Percentiles rank a stretch among this genome's conserved stretches.
Evolutionary conservation across 2,888 invertebrate genomes (phyloP).

Genomic region (Napeogenes sylphis): DNA sequence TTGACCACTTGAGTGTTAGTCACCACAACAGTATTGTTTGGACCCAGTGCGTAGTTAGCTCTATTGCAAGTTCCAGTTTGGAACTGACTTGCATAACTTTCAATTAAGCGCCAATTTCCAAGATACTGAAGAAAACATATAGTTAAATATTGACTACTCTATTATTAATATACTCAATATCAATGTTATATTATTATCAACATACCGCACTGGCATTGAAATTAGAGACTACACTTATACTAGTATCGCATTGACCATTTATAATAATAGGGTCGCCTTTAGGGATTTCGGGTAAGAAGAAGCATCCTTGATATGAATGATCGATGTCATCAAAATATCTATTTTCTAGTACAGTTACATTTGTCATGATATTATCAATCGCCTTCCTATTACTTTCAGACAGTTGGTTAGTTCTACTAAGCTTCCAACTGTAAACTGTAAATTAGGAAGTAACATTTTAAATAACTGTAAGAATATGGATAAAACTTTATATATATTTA

Average conservation of each 20-base stretch:
- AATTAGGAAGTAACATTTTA: constrained; percentile 16
- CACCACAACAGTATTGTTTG: constrained; percentile 37
- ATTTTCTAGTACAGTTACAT: constrained; percentile 44
- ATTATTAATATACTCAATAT: too few species aligned
- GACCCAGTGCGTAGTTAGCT: constrained; percentile 41
- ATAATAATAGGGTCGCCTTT: constrained; percentile 46
- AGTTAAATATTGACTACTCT: not conserved
- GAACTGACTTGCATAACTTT: constrained; percentile 47
- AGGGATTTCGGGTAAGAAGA: constrained; percentile 50
- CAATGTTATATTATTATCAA: not conserved
- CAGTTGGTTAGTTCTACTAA: constrained; percentile 49
- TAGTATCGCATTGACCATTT: constrained; percentile 51
- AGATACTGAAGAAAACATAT: constrained; percentile 33
- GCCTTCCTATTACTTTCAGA: constrained; percentile 33
- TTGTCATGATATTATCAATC: constrained; percentile 40
- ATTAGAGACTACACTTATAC: constrained; percentile 43
- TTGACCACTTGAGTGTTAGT: constrained; percentile 50
- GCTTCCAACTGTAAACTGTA: constrained; percentile 63
- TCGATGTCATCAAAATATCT: constrained; percentile 47
- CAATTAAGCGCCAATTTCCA: constrained; percentile 53
- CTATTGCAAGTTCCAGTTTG: constrained; percentile 53
- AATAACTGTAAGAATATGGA: not conserved
- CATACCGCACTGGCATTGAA: constrained; percentile 47
- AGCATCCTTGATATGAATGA: constrained; percentile 50
- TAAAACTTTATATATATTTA: not conserved